Conservation (phyloP, 2,113 vertebrate genomes). For the Choloepus hoffmanni region DNA sequence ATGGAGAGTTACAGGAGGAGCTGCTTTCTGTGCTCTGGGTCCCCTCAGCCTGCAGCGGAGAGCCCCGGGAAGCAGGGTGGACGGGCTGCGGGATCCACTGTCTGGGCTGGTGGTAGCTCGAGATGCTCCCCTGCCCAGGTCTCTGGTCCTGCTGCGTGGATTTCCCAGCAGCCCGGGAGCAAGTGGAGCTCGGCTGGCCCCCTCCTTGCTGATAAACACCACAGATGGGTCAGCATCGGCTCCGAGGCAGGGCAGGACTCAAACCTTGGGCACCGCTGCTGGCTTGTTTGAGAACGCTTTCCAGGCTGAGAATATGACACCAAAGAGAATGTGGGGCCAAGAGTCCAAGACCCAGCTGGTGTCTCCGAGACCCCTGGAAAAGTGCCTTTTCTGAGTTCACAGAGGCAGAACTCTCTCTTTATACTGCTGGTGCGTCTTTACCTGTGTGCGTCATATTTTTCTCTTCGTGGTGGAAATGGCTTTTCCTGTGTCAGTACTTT, state of each 20-base stretch:
- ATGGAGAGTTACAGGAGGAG: too few species aligned
- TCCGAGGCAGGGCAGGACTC: rapidly evolving
- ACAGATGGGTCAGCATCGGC: rapidly evolving
- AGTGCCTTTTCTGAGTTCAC: neutral
- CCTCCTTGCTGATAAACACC: neutral
- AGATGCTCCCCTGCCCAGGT: rapidly evolving
- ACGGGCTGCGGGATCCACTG: rapidly evolving
- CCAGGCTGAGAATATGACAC: neutral
- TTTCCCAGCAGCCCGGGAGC: rapidly evolving
- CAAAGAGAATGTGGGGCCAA: rapidly evolving
- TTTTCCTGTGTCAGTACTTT: rapidly evolving
- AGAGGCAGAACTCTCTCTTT: rapidly evolving
- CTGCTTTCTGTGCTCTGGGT: neutral
- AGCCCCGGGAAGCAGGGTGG: neutral
- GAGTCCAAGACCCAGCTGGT: neutral
- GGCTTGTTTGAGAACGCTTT: too few species aligned
- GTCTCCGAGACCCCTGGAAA: too few species aligned
- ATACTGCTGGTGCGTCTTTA: rapidly evolving
- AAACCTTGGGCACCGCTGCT: rapidly evolving
- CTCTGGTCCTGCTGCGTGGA: neutral
- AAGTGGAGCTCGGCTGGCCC: rapidly evolving
- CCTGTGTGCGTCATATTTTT: too few species aligned
- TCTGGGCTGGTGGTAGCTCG: neutral
- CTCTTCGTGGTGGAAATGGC: rapidly evolving
- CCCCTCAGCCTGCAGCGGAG: rapidly evolving